These are phyloP conservation scores for Crossaster papposus DNA, from an alignment of 53 echinoderm and acorn worm species.

Conservation along the genomic window DNA sequence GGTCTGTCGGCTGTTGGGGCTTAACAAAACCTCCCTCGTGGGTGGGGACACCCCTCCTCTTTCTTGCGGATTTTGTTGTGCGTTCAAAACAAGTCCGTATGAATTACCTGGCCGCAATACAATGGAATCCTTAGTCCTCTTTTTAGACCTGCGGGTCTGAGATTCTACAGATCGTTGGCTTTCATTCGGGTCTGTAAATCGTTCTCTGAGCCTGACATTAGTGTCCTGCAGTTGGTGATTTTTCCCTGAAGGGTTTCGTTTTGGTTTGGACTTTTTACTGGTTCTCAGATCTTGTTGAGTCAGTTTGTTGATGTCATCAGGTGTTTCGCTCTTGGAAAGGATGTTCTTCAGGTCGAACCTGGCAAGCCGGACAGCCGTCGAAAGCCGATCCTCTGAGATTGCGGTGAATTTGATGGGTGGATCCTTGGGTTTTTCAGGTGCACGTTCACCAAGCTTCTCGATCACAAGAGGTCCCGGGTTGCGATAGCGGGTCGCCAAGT, in stretches of 20 bases:
- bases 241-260: conserved; percentile 8
- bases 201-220: conserved; percentile 24
- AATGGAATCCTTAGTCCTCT: conserved; percentile 2
- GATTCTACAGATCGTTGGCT: conserved; percentile 24
- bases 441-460: conserved; percentile 71
- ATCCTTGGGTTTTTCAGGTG: conserved; percentile 8
- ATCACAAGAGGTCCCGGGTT: conserved; percentile 90
- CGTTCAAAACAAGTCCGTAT: conserved; percentile 18
- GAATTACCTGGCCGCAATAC: neutral
- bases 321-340: conserved; percentile 16
- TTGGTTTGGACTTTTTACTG: conserved; percentile 35
- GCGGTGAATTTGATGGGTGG: conserved; percentile 73
- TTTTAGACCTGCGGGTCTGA: conserved; percentile 37
- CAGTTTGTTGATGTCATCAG: conserved; percentile 36
- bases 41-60: conserved; percentile 8
- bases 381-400: conserved; percentile 81
- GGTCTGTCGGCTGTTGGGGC: conserved; percentile 60
- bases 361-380: conserved; percentile 81
- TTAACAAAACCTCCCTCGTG: conserved; percentile 27
- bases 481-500: conserved; percentile 71
- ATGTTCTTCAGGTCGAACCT: conserved; percentile 87
- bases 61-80: neutral
- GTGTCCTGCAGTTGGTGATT: neutral
- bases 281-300: conserved; percentile 24
- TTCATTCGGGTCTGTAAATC: conserved; percentile 21